phyloP scores from a whole-genome alignment of 2,888 invertebrate genomes.

The Mantis religiosa region DNA sequence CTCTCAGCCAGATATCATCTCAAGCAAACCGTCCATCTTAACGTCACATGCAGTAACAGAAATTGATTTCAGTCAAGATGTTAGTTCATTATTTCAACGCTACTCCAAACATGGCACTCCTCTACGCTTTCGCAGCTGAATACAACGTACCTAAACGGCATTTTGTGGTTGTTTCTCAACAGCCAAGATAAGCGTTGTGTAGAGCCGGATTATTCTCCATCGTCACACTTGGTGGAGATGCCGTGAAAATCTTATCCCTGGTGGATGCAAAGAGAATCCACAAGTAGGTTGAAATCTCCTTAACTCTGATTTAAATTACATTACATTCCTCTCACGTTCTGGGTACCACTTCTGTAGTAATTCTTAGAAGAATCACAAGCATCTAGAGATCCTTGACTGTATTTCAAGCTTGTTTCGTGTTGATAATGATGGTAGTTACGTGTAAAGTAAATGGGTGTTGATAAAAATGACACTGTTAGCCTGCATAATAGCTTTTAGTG shows the following conservation, averaged over 20 bases:
- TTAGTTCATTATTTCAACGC: too few species aligned
- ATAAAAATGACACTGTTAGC: too few species aligned
- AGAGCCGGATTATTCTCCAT: not conserved
- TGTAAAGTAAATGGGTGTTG: too few species aligned
- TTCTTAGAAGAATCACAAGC: too few species aligned
- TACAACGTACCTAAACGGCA: not conserved
- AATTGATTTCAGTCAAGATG: too few species aligned
- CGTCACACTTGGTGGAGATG: not conserved
- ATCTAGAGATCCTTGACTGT: too few species aligned
- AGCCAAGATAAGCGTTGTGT: not conserved
- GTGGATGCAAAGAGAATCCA: not conserved
- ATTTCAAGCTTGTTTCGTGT: too few species aligned
- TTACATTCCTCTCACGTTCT: not conserved
- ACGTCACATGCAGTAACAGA: not conserved
- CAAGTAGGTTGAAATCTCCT: not conserved
- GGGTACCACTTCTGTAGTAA: not conserved
- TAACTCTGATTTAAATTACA: not conserved
- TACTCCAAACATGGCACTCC: too few species aligned
- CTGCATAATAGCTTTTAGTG: too few species aligned
- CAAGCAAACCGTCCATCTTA: not conserved
- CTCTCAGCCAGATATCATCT: too few species aligned
- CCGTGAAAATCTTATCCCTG: not conserved
- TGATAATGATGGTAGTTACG: too few species aligned
- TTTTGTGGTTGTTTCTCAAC: not conserved
- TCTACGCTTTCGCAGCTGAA: too few species aligned